Conservation (phyloP, 2,888 invertebrate species). For the Lacanobia wlatinum region DNA sequence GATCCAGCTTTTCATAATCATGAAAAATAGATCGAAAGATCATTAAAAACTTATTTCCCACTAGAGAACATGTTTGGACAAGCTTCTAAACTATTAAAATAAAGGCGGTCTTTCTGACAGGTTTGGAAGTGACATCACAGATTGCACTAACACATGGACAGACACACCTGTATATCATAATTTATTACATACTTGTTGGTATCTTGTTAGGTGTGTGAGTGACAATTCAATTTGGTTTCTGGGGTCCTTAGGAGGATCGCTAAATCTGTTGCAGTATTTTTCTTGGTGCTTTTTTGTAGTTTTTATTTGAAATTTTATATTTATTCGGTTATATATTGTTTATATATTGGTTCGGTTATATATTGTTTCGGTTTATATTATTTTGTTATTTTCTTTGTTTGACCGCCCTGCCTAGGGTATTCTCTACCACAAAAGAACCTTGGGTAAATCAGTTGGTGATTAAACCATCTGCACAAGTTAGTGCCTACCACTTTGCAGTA, state of each 20-base stretch:
- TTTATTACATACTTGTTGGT: slow-evolving; percentile 62
- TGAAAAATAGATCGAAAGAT: slow-evolving; percentile 17
- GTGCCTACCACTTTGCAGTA: not conserved
- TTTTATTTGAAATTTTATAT: not conserved
- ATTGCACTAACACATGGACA: slow-evolving; percentile 75
- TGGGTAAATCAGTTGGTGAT: slow-evolving; percentile 1
- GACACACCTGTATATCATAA: slow-evolving; percentile 66
- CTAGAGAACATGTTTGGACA: slow-evolving; percentile 54
- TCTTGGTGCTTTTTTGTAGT: not conserved
- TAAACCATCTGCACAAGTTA: not conserved
- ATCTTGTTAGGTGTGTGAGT: slow-evolving; percentile 50
- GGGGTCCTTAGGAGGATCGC: slow-evolving; percentile 33
- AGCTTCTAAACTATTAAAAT: slow-evolving; percentile 46
- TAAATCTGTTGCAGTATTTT: slow-evolving; percentile 6
- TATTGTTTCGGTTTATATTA: too few relatives aligned
- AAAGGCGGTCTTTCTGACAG: slow-evolving; percentile 71
- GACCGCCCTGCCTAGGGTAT: slow-evolving; percentile 8
- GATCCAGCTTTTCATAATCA: slow-evolving; percentile 1
- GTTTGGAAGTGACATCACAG: slow-evolving; percentile 84
- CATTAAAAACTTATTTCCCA: slow-evolving; percentile 41
- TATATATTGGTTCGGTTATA: too few relatives aligned
- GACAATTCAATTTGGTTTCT: slow-evolving; percentile 55
- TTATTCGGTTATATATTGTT: not conserved
- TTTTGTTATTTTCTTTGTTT: not conserved
- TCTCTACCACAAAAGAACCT: not conserved